These are phyloP conservation scores for Anguilla obscura DNA, from an alignment of 2,797 vertebrate genomes.

Conservation along the genomic window DNA sequence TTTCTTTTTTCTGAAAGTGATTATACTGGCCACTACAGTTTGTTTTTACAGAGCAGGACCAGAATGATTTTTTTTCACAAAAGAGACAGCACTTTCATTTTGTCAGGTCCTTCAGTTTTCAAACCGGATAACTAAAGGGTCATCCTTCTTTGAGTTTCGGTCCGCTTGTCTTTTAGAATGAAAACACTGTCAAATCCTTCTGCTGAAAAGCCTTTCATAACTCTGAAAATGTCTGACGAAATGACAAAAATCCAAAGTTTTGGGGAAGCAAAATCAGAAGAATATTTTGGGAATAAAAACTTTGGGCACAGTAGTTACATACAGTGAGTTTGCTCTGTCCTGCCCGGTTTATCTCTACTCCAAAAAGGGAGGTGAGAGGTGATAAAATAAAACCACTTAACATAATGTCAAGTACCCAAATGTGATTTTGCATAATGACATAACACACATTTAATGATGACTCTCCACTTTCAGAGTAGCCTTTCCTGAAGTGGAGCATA, in stretches of 20 bases:
- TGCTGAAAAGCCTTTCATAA: slow-evolving; percentile 9
- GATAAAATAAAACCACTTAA: not conserved
- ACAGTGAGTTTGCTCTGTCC: not conserved
- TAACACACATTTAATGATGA: not conserved
- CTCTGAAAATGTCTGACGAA: not conserved
- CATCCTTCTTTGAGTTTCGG: not conserved
- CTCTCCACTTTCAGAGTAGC: slow-evolving; percentile 36
- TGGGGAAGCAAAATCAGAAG: not conserved
- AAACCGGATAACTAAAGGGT: not conserved
- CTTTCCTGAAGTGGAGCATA: slow-evolving; percentile 40
- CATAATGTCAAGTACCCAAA: not conserved
- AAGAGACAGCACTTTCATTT: slow-evolving; percentile 6
- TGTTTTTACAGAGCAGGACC: not conserved
- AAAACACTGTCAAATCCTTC: not conserved
- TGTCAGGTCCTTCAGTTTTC: not conserved
- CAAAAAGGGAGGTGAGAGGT: not conserved
- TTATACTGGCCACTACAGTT: not conserved
- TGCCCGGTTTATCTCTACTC: not conserved
- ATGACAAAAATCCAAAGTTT: not conserved
- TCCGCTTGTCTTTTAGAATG: not conserved
- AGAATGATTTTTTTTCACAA: not conserved
- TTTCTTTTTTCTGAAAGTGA: not conserved
- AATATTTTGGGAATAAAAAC: not conserved
- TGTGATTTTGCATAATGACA: not conserved
- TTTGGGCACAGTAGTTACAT: not conserved